These are phyloP conservation scores for Chymomyza costata DNA, from an alignment of 1,140 invertebrate species.

Conservation along the genomic window DNA sequence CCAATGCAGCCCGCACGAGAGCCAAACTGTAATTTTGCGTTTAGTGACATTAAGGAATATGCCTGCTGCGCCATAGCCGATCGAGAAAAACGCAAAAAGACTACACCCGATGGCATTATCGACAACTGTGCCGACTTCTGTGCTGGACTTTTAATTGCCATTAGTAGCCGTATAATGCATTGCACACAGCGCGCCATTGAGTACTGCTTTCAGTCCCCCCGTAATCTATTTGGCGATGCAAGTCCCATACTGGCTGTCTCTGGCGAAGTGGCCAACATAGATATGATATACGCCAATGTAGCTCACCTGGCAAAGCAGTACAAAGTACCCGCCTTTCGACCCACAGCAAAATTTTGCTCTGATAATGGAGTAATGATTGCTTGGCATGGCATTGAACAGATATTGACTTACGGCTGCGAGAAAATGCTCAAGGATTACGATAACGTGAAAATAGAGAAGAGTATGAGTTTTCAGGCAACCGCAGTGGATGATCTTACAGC, in stretches of 20 bases:
- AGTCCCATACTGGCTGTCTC: constrained; percentile 85
- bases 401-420: constrained; percentile 70
- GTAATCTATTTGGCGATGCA: constrained; percentile 78
- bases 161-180: constrained; percentile 85
- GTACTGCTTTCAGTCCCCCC: constrained; percentile 78
- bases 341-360: constrained; percentile 89
- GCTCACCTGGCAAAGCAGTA: constrained; percentile 81
- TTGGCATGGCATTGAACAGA: constrained; percentile 94
- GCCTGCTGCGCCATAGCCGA: constrained; percentile 76
- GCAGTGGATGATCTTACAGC: constrained; percentile 77
- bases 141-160: constrained; percentile 86
- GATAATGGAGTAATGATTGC: constrained; percentile 99
- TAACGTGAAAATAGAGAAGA: constrained; percentile 74
- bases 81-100: constrained; percentile 78
- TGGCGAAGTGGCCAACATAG: constrained; percentile 95
- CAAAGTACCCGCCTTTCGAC: constrained; percentile 82
- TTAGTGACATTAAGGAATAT: constrained; percentile 82
- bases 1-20: constrained; percentile 77
- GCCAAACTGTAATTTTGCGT: constrained; percentile 88
- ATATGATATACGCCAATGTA: constrained; percentile 84
- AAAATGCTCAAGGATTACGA: constrained; percentile 76
- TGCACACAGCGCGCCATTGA: constrained; percentile 87
- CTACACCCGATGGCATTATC: constrained; percentile 80
- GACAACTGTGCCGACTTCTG: constrained; percentile 87
- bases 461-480: constrained; percentile 78